phyloP scores from a whole-genome alignment of 2,888 invertebrate species.

The Hirtodrosophila alboralis region DNA sequence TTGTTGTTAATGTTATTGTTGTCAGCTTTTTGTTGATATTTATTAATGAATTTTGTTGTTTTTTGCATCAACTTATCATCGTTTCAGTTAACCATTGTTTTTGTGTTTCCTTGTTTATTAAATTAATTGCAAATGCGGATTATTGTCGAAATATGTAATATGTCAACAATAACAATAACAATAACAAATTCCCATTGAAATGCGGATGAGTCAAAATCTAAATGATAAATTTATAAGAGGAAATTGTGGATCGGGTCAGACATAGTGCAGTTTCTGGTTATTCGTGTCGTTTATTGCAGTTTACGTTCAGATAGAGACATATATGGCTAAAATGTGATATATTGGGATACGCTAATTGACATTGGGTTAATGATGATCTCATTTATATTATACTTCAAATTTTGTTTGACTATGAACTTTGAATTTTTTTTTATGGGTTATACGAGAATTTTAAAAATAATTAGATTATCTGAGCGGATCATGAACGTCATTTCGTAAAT shows the following conservation, averaged over 20 bases:
- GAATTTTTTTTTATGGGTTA: no score
- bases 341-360: slow-evolving; percentile 24
- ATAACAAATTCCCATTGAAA: slow-evolving; percentile 15
- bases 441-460: no score
- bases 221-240: no score
- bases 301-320: slow-evolving; percentile 15
- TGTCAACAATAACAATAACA: slow-evolving; percentile 32
- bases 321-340: slow-evolving; percentile 25
- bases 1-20: slow-evolving; percentile 16
- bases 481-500: no score
- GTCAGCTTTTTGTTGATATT: slow-evolving; percentile 41
- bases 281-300: slow-evolving; percentile 27
- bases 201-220: slow-evolving; percentile 33
- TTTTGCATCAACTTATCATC: slow-evolving; percentile 35
- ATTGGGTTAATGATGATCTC: no score
- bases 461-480: no score
- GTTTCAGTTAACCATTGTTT: slow-evolving; percentile 31
- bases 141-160: slow-evolving; percentile 43
- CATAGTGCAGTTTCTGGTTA: slow-evolving; percentile 35
- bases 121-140: slow-evolving; percentile 59
- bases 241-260: slow-evolving; percentile 17
- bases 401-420: no score
- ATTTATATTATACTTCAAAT: no score
- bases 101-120: slow-evolving; percentile 50
- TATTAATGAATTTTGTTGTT: slow-evolving; percentile 44